Conservation (phyloP, 2,888 invertebrate species). For the Meandrusa payeni region DNA sequence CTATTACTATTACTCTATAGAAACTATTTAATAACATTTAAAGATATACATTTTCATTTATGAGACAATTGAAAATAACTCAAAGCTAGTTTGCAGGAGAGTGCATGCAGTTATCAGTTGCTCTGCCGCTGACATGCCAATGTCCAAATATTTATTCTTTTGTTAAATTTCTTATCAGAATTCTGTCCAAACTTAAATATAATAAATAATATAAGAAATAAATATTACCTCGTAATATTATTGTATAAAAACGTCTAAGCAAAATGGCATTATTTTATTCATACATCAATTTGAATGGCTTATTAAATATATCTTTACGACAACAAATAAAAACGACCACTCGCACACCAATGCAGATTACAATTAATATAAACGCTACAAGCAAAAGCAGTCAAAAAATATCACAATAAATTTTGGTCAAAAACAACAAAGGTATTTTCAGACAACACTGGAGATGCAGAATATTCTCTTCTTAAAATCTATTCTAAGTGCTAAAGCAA, state of each 20-base stretch:
- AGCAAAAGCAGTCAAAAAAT: slow-evolving; percentile 14
- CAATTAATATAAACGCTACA: not conserved
- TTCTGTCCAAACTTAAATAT: no score
- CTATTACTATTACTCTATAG: not conserved
- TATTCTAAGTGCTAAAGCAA: slow-evolving; percentile 7
- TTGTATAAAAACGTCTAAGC: no score
- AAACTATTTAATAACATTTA: not conserved
- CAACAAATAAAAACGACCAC: not conserved
- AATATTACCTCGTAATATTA: no score
- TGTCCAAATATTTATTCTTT: no score
- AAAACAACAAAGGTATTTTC: slow-evolving; percentile 10
- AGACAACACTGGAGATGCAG: not conserved
- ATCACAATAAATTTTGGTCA: slow-evolving; percentile 20
- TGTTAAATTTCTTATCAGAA: no score
- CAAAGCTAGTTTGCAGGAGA: no score
- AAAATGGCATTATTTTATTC: no score
- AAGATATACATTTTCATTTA: not conserved
- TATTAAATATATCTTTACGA: no score
- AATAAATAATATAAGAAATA: not conserved
- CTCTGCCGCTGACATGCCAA: no score
- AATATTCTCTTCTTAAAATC: not conserved
- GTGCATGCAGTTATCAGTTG: no score
- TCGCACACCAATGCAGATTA: not conserved
- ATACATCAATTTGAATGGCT: no score
- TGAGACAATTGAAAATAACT: no score